Base-by-base conservation (phyloP, 2,797 vertebrate genomes). In the Labeo calbasu region DNA sequence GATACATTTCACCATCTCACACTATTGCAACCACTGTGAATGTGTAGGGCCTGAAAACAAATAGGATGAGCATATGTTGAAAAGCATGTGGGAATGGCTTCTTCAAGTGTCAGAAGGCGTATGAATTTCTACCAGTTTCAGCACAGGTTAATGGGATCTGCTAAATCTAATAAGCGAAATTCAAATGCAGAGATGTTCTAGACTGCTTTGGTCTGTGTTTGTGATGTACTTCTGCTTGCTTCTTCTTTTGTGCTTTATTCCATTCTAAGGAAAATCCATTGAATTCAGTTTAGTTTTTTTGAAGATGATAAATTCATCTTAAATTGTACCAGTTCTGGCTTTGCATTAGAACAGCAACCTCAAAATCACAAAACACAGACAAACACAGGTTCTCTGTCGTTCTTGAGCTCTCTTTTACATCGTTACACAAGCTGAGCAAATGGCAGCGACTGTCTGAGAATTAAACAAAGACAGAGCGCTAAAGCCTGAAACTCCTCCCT, bases 81-180 rank as follows among this genome's bases (percentile, higher is more conserved):
- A 82, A 50, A 78, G 43, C 12, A 1, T 79, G 43, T 48, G 48
- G 9, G 15, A 48, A 86, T 17, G 65, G 85, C 87, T 73, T 86
- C 86, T 89, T 89, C 83, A 87, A 88, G 76, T 89, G 81, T 88
- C 84, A 87, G 82, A 21, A 63, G 72, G 71, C 66, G 55, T 89
- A 91, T 92, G 87, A 90, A 94, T 94, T 88, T 84, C 72, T 89
- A 88, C 78, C 66, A 78, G 85, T 87, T 90, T 86, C 83, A 82
- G 85, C 82, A 88, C 89, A 88, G 90, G 91, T 92, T 94, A 94
- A 94, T 91, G 89, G 91, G 88, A 89, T 86, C 80, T 91, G 83
- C 90, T 94, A 90, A 94, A 94, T 93, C 46, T 65, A 82, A 65
- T 51, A 78, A 48, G n/a, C 15, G 1, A 48, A 93, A 93, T 94